Conservation (phyloP, 2,888 invertebrate species). For the Syritta pipiens region DNA sequence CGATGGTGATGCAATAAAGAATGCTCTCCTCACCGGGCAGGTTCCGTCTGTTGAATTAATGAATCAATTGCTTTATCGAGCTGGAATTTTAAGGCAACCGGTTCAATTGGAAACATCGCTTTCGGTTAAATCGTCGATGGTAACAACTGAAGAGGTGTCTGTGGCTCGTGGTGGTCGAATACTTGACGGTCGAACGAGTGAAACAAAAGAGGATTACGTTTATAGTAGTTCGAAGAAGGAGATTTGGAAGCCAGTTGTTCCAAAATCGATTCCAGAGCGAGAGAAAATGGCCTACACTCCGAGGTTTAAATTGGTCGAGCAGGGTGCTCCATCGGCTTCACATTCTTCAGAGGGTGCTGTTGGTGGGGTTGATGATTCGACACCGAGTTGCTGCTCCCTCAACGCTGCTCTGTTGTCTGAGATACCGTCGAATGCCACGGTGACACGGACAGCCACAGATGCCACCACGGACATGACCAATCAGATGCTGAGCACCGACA, state of each 20-base stretch:
- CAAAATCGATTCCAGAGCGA: not conserved
- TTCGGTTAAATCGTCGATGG: slow-evolving; percentile 85
- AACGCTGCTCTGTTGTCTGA: slow-evolving; percentile 4
- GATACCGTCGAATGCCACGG: not conserved
- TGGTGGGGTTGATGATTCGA: slow-evolving; percentile 25
- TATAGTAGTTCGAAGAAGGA: slow-evolving; percentile 85
- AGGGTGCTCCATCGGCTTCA: not conserved
- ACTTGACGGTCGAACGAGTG: slow-evolving; percentile 85
- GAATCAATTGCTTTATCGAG: slow-evolving; percentile 84
- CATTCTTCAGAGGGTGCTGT: slow-evolving; percentile 32
- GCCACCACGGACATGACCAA: not conserved
- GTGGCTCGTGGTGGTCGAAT: slow-evolving; percentile 84
- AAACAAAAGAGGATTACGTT: slow-evolving; percentile 86
- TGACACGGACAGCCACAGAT: not conserved
- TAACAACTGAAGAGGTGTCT: slow-evolving; percentile 86
- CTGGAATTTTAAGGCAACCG: slow-evolving; percentile 84
- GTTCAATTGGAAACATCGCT: slow-evolving; percentile 86
- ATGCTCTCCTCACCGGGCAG: slow-evolving; percentile 84
- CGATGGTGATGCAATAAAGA: slow-evolving; percentile 85
- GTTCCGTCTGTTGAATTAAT: slow-evolving; percentile 86
- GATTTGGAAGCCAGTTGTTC: slow-evolving; percentile 82
- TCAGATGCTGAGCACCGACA: not conserved
- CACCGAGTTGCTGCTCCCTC: slow-evolving; percentile 52
- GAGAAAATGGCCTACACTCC: slow-evolving; percentile 45
- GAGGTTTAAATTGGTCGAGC: slow-evolving; percentile 23